Percentiles rank a stretch among this genome's conserved stretches.
Evolutionary conservation across 2,888 invertebrate genomes (phyloP).

Genomic region (Amorpha juglandis): DNA sequence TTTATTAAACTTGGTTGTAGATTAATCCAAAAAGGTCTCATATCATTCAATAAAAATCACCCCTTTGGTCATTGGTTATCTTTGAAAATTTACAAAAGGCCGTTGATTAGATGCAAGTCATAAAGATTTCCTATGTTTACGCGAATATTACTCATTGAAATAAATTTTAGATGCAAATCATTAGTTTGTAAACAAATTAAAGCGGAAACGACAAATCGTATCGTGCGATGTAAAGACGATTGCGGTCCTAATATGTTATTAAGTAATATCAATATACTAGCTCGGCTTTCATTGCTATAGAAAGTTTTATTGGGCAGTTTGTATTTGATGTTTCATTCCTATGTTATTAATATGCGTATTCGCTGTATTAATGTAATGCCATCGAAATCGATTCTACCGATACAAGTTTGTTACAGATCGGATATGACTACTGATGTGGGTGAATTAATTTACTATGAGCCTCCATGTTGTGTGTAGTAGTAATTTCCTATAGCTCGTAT

Average conservation of each 20-base stretch:
- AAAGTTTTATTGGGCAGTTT: conserved; percentile 15
- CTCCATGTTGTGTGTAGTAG: neutral
- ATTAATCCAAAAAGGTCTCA: no score
- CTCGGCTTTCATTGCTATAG: conserved; percentile 9
- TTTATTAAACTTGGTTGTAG: no score
- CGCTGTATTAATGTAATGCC: conserved; percentile 3
- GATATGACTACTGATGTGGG: neutral
- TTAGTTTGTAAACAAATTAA: neutral
- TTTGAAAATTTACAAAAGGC: no score
- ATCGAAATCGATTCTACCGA: neutral
- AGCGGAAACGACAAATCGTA: conserved; percentile 5
- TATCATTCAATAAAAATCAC: no score
- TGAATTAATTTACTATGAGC: neutral
- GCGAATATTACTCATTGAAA: no score
- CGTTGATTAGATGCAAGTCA: no score
- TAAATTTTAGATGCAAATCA: neutral
- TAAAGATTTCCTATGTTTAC: no score
- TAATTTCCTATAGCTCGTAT: no score
- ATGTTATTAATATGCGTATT: conserved; percentile 16
- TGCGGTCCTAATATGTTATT: conserved; percentile 21
- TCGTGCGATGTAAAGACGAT: neutral
- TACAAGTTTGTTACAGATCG: neutral
- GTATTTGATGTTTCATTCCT: conserved; percentile 13
- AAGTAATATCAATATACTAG: conserved; percentile 22
- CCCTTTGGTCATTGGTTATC: no score